Evolutionary conservation across 1,140 invertebrate species (phyloP), one percentile per base, ranked within the genome.

Genomic region (Heliconius hewitsoni): DNA sequence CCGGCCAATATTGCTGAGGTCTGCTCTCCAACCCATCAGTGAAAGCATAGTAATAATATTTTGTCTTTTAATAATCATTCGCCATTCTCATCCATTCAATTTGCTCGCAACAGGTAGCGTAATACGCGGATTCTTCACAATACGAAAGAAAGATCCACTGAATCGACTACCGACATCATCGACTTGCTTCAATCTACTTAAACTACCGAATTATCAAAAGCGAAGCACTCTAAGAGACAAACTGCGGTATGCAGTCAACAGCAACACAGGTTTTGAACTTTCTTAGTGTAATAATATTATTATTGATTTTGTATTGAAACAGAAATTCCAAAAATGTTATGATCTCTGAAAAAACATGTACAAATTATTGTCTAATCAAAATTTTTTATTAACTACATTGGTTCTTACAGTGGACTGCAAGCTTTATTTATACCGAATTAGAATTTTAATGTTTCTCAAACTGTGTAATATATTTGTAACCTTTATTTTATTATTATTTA

Each of bases 131-230:
- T 99, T 99, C 93, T 99, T 99, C 86, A 99, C 99, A 39, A 99
- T 99, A 85, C 95, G 98, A 50, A 99, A 98, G 89, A 98, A 98
- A 89, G 98, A 99, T 95, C 98, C 99, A 0, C 97, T 99, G 73
- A 98, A 99, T 90, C 96, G 99, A 46, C 96, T 99, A 52, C 99
- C 99, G 37, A 99, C 99, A 0, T 99, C 99, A 0, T 99, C 99
- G 0, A 99, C 99, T 0, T 99, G 99, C 92, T 99, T 99, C 94
- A 99, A 99, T 95, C 96, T 99, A 39, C 96, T 99, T 18, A 99
- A 99, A 92, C 95, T 99, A 85, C 99, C 99, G 75, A 99, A 99
- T 94, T 99, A 99, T 93, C 98, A 99, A 90, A 99, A 99, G 92
- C 98, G 99, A 89, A 97, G 97, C 83, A 99, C 98, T 2, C 94